These are phyloP conservation scores for Artibeus jamaicensis DNA, from an alignment of 2,797 vertebrate species.

Conservation along the genomic window DNA sequence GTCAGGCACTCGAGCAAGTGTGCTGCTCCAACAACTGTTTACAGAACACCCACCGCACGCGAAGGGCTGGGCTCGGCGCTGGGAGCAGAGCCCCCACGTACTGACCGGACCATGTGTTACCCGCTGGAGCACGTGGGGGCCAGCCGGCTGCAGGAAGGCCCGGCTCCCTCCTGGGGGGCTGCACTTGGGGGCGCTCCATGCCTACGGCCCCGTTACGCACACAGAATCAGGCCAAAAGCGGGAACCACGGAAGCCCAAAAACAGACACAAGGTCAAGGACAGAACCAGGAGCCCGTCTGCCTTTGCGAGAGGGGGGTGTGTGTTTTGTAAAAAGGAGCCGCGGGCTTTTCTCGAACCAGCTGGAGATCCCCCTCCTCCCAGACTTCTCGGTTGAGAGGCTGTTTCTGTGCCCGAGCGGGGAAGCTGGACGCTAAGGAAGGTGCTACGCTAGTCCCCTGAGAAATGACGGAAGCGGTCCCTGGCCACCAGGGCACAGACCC, in stretches of 20 bases:
- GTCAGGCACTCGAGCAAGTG: not conserved
- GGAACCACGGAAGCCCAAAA: not conserved
- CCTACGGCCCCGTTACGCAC: not conserved
- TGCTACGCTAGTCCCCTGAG: not conserved
- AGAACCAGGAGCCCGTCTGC: not conserved
- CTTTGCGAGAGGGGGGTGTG: not conserved
- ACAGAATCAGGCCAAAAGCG: not conserved
- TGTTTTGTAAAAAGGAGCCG: not conserved
- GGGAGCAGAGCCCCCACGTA: not conserved
- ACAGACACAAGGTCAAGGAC: not conserved
- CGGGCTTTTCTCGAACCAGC: not conserved
- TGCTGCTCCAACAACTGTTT: not conserved
- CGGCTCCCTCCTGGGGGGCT: fast-evolving
- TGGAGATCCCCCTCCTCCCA: not conserved
- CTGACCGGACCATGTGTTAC: fast-evolving
- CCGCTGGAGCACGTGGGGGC: fast-evolving
- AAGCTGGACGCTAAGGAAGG: not conserved
- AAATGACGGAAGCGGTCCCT: too few species aligned
- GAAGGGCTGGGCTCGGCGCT: not conserved
- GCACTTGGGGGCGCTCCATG: not conserved
- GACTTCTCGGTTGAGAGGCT: not conserved
- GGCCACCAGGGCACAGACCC: not conserved
- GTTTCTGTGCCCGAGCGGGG: not conserved
- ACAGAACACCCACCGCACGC: not conserved
- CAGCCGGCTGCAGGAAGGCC: fast-evolving